phyloP scores from a whole-genome alignment of 2,888 invertebrate species.

The Carterocephalus palaemon region DNA sequence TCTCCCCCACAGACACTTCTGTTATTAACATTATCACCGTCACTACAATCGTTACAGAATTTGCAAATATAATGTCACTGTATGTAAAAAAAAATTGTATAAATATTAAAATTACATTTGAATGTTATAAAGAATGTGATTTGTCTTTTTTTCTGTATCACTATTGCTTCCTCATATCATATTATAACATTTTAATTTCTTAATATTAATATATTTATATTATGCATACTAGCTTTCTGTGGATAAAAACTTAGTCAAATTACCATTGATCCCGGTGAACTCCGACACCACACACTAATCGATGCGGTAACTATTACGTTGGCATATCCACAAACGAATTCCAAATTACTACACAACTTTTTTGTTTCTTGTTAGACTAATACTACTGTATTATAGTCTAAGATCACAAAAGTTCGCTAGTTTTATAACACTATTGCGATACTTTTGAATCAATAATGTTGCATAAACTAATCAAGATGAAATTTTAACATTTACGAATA shows the following conservation, averaged over 20 bases:
- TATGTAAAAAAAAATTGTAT: no score
- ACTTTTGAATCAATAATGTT: background rate
- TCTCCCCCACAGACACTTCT: no score
- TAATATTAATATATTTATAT: no score
- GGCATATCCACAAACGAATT: slow-evolving; percentile 27
- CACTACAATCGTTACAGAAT: slow-evolving; percentile 25
- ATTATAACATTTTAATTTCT: no score
- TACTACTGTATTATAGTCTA: slow-evolving; percentile 5
- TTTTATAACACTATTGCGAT: slow-evolving; percentile 1
- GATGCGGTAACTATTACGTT: slow-evolving; percentile 32
- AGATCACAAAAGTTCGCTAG: slow-evolving; percentile 11
- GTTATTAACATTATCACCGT: no score
- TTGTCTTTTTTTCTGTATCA: no score
- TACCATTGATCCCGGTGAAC: slow-evolving; percentile 61
- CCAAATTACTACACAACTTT: slow-evolving; percentile 9
- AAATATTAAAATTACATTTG: no score
- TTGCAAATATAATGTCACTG: no score
- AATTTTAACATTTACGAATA: background rate
- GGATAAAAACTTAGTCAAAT: no score
- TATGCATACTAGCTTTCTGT: no score
- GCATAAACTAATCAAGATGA: background rate
- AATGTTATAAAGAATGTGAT: no score
- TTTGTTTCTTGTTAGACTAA: slow-evolving; percentile 7
- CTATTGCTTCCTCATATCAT: no score
- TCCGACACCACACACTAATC: slow-evolving; percentile 41